Conservation (phyloP, 2,888 invertebrate species). For the Drosophila nigritarsus region DNA sequence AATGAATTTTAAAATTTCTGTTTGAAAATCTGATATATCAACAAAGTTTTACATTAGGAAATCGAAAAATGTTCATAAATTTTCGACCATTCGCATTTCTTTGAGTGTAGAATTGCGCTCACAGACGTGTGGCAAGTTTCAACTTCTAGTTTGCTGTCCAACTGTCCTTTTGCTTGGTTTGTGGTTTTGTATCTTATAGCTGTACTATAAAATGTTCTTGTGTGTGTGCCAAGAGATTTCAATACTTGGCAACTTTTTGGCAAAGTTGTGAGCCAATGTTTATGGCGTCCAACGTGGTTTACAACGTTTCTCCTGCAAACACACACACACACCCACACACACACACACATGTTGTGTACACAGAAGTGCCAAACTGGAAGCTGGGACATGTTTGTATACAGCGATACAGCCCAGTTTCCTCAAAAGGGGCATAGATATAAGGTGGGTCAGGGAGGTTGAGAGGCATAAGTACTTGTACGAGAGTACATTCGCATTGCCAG, state of each 20-base stretch:
- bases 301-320: slow-evolving; percentile 46
- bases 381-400: slow-evolving; percentile 64
- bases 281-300: slow-evolving; percentile 66
- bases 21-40: not conserved
- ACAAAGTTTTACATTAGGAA: not conserved
- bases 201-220: slow-evolving; percentile 26
- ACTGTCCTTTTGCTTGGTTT: slow-evolving; percentile 35
- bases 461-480: slow-evolving; percentile 30
- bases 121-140: slow-evolving; percentile 24
- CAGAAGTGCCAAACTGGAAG: slow-evolving; percentile 59
- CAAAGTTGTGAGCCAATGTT: slow-evolving; percentile 68
- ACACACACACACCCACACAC: not conserved
- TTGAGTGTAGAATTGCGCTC: not conserved
- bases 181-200: slow-evolving; percentile 47
- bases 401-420: not conserved
- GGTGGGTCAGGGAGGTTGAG: not conserved
- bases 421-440: not conserved
- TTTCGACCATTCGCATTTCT: not conserved
- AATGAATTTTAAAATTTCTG: no score
- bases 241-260: slow-evolving; percentile 64
- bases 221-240: slow-evolving; percentile 60
- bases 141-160: slow-evolving; percentile 40
- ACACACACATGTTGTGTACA: slow-evolving; percentile 30
- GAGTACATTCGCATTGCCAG: slow-evolving; percentile 22
- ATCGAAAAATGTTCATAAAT: not conserved